Evolutionary conservation across 2,113 vertebrate species (phyloP).

Genomic region (Nansenia antarctica): DNA sequence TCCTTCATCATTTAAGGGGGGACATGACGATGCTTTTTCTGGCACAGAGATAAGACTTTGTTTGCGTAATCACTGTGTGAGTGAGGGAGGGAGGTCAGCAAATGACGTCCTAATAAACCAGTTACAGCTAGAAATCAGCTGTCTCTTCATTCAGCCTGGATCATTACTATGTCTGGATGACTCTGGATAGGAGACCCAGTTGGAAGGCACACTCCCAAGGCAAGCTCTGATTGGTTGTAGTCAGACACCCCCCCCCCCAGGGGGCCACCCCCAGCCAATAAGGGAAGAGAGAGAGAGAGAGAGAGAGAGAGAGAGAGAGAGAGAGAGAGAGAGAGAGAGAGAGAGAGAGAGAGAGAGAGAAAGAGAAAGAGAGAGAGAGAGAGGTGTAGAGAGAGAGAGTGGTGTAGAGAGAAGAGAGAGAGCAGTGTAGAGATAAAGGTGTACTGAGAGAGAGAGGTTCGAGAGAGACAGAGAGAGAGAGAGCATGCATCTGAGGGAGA

Average conservation of each 20-base stretch:
- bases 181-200: not conserved
- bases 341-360: not conserved
- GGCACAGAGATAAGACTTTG: not conserved
- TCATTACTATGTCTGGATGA: slow-evolving; percentile 7
- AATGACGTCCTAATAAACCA: not conserved
- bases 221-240: not conserved
- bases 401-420: not conserved
- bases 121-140: not conserved
- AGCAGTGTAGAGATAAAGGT: not conserved
- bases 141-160: not conserved
- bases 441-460: not conserved
- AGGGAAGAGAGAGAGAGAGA: not conserved
- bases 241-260: not conserved
- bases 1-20: not conserved
- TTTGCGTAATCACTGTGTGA: not conserved
- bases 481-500: no score
- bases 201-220: not conserved
- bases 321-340: not conserved
- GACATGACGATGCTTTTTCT: not conserved
- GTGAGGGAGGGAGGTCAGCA: no score
- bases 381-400: not conserved
- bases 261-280: not conserved
- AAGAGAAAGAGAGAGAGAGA: not conserved
- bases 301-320: not conserved
- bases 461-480: not conserved